phyloP scores from a whole-genome alignment of 2,888 invertebrate species.

The Orgyia antiqua region DNA sequence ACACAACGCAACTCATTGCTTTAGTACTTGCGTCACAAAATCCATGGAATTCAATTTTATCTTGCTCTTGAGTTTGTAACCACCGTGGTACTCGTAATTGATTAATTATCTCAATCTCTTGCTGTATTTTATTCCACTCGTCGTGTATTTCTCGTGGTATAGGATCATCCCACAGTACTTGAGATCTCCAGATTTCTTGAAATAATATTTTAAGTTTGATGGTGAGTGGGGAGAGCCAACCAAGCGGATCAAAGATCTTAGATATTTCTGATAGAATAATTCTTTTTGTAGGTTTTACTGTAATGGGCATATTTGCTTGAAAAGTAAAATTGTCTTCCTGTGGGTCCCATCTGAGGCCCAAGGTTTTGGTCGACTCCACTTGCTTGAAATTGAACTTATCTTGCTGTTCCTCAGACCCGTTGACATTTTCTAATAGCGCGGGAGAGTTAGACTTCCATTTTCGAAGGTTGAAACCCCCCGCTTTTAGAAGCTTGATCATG shows the following conservation, averaged over 20 bases:
- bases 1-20: not conserved
- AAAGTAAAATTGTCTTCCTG: not conserved
- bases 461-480: slow-evolving; percentile 1
- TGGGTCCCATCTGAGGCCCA: not conserved
- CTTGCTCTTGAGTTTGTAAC: not conserved
- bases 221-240: not conserved
- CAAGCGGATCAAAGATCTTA: not conserved
- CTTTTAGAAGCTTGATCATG: not conserved
- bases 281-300: not conserved
- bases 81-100: not conserved
- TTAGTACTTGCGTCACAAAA: not conserved
- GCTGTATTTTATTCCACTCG: too few relatives aligned
- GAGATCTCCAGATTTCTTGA: not conserved
- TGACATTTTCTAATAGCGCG: not conserved
- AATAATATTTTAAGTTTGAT: not conserved
- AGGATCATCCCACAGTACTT: not conserved
- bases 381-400: not conserved
- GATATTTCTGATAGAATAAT: not conserved
- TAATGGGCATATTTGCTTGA: not conserved
- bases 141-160: not conserved
- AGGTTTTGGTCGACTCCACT: not conserved
- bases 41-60: not conserved
- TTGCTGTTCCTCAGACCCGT: too few relatives aligned
- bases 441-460: slow-evolving; percentile 1
- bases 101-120: too few relatives aligned